phyloP scores from a whole-genome alignment of 2,888 invertebrate species.

The Cheilosia variabilis region DNA sequence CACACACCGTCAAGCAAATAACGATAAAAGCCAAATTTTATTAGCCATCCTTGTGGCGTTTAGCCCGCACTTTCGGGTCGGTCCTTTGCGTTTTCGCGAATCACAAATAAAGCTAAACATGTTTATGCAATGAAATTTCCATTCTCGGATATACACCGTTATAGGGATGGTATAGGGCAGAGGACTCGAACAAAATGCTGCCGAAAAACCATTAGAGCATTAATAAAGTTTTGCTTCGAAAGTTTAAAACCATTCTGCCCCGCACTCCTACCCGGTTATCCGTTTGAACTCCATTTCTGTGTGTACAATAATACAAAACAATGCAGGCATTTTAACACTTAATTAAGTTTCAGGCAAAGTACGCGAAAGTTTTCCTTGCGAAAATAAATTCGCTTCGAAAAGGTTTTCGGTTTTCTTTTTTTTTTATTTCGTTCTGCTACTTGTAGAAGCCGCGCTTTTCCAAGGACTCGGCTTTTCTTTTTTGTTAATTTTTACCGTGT shows the following conservation, averaged over 20 bases:
- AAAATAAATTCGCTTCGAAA: conserved; percentile 42
- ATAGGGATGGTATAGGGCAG: background rate
- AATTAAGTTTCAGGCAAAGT: conserved; percentile 52
- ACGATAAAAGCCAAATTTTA: conserved; percentile 56
- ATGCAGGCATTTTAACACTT: conserved; percentile 64
- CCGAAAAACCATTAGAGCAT: conserved; percentile 45
- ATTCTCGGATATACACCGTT: background rate
- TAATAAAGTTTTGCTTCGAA: conserved; percentile 57
- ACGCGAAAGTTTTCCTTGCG: conserved; percentile 51
- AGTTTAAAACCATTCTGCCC: conserved; percentile 32
- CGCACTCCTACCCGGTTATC: conserved; percentile 1
- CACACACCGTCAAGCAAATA: conserved; percentile 38
- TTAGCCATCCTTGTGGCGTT: conserved; percentile 36
- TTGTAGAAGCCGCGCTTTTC: conserved; percentile 5
- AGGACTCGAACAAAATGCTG: conserved; percentile 28
- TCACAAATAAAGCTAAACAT: conserved; percentile 45
- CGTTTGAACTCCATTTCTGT: background rate
- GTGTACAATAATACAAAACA: conserved; percentile 47
- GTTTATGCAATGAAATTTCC: conserved; percentile 52
- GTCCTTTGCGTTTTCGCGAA: conserved; percentile 12
- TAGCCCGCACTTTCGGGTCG: background rate
- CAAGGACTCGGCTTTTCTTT: background rate
- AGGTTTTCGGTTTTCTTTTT: conserved; percentile 8
- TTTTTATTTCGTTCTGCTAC: background rate
- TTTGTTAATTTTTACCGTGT: background rate